phyloP scores from a whole-genome alignment of 2,888 invertebrate genomes.

The Tribolium freemani region DNA sequence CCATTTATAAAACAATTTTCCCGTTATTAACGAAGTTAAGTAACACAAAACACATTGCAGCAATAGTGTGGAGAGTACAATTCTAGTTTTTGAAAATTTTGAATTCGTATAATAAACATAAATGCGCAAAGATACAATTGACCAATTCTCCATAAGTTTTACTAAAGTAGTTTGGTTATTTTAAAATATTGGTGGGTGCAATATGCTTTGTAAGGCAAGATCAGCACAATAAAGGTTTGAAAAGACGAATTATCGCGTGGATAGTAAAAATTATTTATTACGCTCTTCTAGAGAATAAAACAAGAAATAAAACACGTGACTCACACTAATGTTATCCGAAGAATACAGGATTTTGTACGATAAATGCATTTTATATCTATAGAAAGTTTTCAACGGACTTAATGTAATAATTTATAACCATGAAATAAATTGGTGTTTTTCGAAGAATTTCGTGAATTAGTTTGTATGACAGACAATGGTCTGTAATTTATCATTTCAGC shows the following conservation, averaged over 20 bases:
- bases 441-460: neutral
- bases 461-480: neutral
- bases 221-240: neutral
- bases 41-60: neutral
- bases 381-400: constrained; percentile 10
- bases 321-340: constrained; percentile 2
- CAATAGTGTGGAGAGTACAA: too few species aligned
- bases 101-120: too few species aligned
- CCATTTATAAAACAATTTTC: neutral
- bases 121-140: too few species aligned
- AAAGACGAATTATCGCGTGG: neutral
- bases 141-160: too few species aligned
- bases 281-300: neutral
- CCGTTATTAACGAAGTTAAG: neutral
- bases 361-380: constrained; percentile 1
- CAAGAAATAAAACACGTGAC: constrained; percentile 12
- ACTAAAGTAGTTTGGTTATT: too few species aligned
- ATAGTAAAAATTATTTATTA: constrained; percentile 8
- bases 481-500: neutral
- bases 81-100: too few species aligned
- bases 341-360: constrained; percentile 1
- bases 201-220: too few species aligned
- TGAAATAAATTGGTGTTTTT: neutral
- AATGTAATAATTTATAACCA: constrained; percentile 2
- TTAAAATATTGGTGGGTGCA: too few species aligned